Base-by-base conservation (phyloP, 64 coral and sea anemone genomes). In the Platygyra sinensis region DNA sequence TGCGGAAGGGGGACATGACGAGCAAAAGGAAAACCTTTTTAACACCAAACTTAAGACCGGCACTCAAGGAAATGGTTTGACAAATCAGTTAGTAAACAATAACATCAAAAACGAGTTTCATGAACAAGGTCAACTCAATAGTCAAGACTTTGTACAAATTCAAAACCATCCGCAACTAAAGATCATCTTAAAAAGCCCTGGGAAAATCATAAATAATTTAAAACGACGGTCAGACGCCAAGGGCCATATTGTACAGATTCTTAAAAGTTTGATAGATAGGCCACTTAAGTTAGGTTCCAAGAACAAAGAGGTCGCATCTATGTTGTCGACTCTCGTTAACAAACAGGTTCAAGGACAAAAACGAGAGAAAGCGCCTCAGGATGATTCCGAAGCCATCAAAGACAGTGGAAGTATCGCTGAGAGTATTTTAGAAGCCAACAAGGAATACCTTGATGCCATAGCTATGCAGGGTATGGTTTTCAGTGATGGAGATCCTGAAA, bases 341-440 rank as follows among this genome's bases (percentile, higher is more conserved):
- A 69, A 69, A 2, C 7, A 20, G 4, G 28, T 85, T 16, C 46
- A n/a, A 52, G 67, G 49, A 52, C 12, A 36, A 28, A 27, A 2
- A 8, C 13, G 60, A 49, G 81, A 15, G 4, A 51, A 69, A 29
- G 27, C 11, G 24, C 5, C 36, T 13, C 22, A 69, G 2, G 20
- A 22, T 85, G 63, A 71, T 24, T n/a, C 38, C 62, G 4, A n/a
- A 71, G 42, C 62, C 36, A 61, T 80, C 13, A 61, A 62, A 62
- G 78, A 80, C 18, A 69, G 81, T 71, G 63, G 9, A 61, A 65
- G 60, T 39, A 65, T 85, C 18, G 81, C 81, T 19, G 16, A 85
- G 36, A 85, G 63, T 36, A 85, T 85, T 16, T 85, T 85, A 63
- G 81, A 85, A 42, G 81, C 81, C 22, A 85, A 85, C 63, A 85